Conservation (phyloP, 2,797 vertebrate species). For the Gallinago solitaria region DNA sequence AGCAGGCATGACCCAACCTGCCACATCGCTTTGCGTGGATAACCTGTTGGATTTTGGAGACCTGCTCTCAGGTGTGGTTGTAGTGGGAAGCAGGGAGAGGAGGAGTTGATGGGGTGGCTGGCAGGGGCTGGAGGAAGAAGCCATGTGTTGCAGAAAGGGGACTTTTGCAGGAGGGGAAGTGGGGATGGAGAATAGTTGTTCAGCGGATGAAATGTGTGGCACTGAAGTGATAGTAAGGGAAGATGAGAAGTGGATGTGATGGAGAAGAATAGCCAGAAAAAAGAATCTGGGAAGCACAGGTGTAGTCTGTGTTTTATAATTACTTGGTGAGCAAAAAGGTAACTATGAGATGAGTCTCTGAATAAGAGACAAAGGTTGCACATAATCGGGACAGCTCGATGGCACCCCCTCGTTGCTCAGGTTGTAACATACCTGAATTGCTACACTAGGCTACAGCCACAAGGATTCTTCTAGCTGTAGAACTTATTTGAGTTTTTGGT, state of each 20-base stretch:
- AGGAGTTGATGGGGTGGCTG: neutral
- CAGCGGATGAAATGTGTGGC: neutral
- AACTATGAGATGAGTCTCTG: neutral
- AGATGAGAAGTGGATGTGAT: neutral
- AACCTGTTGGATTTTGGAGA: neutral
- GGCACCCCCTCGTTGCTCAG: neutral
- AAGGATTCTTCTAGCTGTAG: neutral
- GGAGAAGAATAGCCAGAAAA: neutral
- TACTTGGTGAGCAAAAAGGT: neutral
- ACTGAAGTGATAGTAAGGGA: neutral
- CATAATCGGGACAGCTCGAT: neutral
- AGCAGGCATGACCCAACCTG: neutral
- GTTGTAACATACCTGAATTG: neutral
- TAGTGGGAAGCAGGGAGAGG: neutral
- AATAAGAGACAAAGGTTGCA: neutral
- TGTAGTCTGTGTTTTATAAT: neutral
- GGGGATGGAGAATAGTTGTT: neutral
- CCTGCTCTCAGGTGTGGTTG: neutral
- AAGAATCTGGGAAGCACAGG: neutral
- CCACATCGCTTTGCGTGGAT: accelerated
- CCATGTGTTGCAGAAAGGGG: neutral
- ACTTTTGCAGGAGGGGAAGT: neutral
- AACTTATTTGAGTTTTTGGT: neutral
- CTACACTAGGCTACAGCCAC: neutral
- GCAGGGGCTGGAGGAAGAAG: neutral